phyloP scores from a whole-genome alignment of 1,140 invertebrate species.

The Drosophila lowei region DNA sequence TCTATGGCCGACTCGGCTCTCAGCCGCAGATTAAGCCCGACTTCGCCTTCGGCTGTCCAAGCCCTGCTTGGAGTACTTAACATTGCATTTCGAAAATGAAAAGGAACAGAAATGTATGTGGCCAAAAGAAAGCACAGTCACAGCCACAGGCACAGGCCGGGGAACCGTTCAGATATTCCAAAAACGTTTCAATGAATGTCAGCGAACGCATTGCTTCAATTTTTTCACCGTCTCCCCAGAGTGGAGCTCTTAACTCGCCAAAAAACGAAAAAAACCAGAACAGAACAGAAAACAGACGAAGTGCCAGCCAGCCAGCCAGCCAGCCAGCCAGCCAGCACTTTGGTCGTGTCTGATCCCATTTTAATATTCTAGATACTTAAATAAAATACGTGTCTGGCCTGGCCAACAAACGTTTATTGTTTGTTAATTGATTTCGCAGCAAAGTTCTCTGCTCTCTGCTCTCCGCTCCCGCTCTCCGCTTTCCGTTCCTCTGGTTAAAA shows the following conservation, averaged over 20 bases:
- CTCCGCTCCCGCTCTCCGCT: too few species aligned
- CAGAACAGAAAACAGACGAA: too few species aligned
- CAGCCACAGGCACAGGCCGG: slow-evolving; percentile 13
- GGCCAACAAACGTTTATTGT: slow-evolving; percentile 82
- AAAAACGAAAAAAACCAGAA: slow-evolving; percentile 9
- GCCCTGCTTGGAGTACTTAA: slow-evolving; percentile 22
- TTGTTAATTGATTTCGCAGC: slow-evolving; percentile 82
- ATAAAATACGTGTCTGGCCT: slow-evolving; percentile 81
- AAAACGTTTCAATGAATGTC: slow-evolving; percentile 81
- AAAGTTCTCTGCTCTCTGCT: slow-evolving; percentile 38
- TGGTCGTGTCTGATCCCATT: slow-evolving; percentile 81
- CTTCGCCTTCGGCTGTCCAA: slow-evolving; percentile 38
- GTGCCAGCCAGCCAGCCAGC: too few species aligned
- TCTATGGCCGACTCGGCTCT: slow-evolving; percentile 26
- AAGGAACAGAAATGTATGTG: slow-evolving; percentile 37
- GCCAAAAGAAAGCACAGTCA: slow-evolving; percentile 60
- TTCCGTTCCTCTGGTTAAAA: slow-evolving; percentile 62
- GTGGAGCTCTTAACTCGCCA: slow-evolving; percentile 1
- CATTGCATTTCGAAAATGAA: slow-evolving; percentile 54
- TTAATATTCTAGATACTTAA: slow-evolving; percentile 83
- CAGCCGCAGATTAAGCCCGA: slow-evolving; percentile 60
- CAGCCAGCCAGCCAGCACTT: neutral
- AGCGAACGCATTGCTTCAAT: slow-evolving; percentile 75
- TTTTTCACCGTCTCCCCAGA: slow-evolving; percentile 46
- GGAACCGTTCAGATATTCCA: slow-evolving; percentile 70